These are phyloP conservation scores for Anthophora plumipes DNA, from an alignment of 2,888 invertebrate genomes.

Conservation along the genomic window DNA sequence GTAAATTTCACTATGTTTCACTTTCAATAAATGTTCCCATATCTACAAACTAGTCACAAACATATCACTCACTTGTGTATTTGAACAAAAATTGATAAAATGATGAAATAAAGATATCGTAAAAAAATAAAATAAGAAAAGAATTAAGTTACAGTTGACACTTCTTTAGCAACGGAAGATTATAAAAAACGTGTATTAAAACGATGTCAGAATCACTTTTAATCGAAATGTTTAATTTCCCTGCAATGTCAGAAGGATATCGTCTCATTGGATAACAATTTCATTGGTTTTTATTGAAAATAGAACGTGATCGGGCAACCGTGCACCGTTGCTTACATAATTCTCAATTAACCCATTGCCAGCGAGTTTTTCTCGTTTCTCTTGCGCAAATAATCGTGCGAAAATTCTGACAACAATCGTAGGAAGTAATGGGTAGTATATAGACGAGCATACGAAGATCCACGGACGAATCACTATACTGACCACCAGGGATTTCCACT, in stretches of 20 bases:
- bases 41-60: too few species aligned
- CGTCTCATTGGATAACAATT: neutral
- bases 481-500: slow-evolving; percentile 59
- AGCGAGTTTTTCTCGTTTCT: slow-evolving; percentile 57
- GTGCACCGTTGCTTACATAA: slow-evolving; percentile 56
- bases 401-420: slow-evolving; percentile 68
- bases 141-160: too few species aligned
- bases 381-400: slow-evolving; percentile 65
- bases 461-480: slow-evolving; percentile 30
- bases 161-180: too few species aligned
- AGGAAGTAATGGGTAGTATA: slow-evolving; percentile 62
- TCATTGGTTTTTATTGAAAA: slow-evolving; percentile 51
- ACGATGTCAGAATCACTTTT: too few species aligned
- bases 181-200: too few species aligned
- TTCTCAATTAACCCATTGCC: slow-evolving; percentile 62
- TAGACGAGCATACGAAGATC: slow-evolving; percentile 51
- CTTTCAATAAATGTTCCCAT: too few species aligned
- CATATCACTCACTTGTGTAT: too few species aligned
- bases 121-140: too few species aligned
- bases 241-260: neutral
- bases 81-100: too few species aligned
- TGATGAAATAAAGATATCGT: too few species aligned
- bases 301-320: slow-evolving; percentile 60
- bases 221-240: too few species aligned
- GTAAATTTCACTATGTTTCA: too few species aligned